Evolutionary conservation across 2,113 vertebrate genomes (phyloP), one percentile per base, ranked within the genome.

Genomic region (Vulpes vulpes): DNA sequence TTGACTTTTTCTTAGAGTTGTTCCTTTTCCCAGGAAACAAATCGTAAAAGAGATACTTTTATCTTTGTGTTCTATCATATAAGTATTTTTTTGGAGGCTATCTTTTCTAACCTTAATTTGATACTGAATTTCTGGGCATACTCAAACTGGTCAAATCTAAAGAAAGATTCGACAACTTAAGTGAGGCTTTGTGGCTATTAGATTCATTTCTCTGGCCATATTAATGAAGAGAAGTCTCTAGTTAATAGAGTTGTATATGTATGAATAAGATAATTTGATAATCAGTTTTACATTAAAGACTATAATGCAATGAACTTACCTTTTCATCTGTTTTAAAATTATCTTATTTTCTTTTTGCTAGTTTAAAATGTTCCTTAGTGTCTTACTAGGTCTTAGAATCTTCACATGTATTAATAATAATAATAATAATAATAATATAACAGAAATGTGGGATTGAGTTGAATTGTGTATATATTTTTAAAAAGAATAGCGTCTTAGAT

Each of bases 291-390:
- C 67, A 12, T 88, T 91, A 89, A 93, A 91, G 17, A 55, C 22
- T 91, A 14, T 87, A 82, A 71, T 35, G 64, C 25, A 95, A 43
- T 74, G 20, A 79, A 87, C 2, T 71, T 38, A n/a, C 35, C 25
- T n/a, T 19, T 86, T 78, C 79, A 78, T 85, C 20, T 91, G 38
- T 84, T 69, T 64, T 80, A 78, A 96, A 90, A 57, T 74, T 71
- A 91, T 3, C 53, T 43, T 85, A 16, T n/a, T 82, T 49, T 85
- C 19, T 90, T 94, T 0, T 74, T 95, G n/a, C 17, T 74, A 64
- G 85, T 84, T 86, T 76, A 82, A 91, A 93, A 64, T 74, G 9
- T 80, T 93, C 43, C 83, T 89, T 51, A 76, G n/a, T 78, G 51
- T 84, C n/a, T 95, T 80, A 1, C 2, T 73, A 3, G 22, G 25